Evolutionary conservation across 2,797 vertebrate genomes (phyloP).

Genomic region (Furcifer pardalis): DNA sequence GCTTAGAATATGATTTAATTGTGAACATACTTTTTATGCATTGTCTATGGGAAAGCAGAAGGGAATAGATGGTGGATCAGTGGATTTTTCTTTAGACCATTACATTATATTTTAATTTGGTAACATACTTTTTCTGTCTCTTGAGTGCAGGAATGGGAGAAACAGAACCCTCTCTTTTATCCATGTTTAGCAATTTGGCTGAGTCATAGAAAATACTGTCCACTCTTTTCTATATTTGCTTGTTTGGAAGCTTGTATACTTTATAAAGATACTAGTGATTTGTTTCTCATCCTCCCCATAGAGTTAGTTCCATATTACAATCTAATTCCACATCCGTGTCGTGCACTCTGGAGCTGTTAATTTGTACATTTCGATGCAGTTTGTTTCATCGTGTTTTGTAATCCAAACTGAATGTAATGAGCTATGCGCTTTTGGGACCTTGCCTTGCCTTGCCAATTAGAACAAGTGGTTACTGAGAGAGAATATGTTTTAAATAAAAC

Average conservation of each 20-base stretch:
- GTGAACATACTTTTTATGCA: slow-evolving; percentile 56
- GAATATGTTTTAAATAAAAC: slow-evolving; percentile 83
- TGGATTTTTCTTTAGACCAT: slow-evolving; percentile 63
- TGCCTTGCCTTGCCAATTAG: slow-evolving; percentile 83
- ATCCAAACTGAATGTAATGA: slow-evolving; percentile 82
- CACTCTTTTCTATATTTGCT: slow-evolving; percentile 69
- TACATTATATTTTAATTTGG: slow-evolving; percentile 42
- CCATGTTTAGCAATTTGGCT: slow-evolving; percentile 67
- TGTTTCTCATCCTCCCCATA: slow-evolving; percentile 72
- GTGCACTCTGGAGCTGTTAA: slow-evolving; percentile 76
- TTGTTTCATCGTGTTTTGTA: slow-evolving; percentile 81
- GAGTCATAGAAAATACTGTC: slow-evolving; percentile 71
- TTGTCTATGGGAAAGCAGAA: slow-evolving; percentile 56
- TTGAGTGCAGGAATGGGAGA: slow-evolving; percentile 45
- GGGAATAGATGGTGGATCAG: slow-evolving; percentile 49
- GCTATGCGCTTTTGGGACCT: slow-evolving; percentile 80
- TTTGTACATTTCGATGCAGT: slow-evolving; percentile 82
- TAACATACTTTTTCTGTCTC: slow-evolving; percentile 47
- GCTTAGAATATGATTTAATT: slow-evolving; percentile 70
- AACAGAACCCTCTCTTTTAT: slow-evolving; percentile 48
- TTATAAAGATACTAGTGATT: slow-evolving; percentile 75
- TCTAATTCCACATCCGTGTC: slow-evolving; percentile 75
- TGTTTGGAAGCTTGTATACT: slow-evolving; percentile 73
- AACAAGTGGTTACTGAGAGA: slow-evolving; percentile 80
- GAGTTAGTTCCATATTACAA: slow-evolving; percentile 76